phyloP scores from a whole-genome alignment of 2,113 vertebrate species.

The Notechis scutatus region DNA sequence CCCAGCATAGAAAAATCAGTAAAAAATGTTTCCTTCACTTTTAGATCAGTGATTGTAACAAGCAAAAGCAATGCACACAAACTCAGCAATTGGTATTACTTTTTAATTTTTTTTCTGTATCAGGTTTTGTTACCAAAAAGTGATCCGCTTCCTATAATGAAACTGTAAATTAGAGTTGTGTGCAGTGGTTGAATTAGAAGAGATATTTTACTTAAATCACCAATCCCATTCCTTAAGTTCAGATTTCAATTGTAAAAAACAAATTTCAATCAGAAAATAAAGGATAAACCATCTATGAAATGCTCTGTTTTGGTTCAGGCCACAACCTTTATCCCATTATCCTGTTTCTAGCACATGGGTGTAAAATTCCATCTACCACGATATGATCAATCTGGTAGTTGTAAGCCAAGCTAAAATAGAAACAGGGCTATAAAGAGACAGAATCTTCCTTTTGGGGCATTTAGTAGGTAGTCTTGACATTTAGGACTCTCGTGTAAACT shows the following conservation, averaged over 20 bases:
- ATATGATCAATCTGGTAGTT: neutral
- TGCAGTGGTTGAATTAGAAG: neutral
- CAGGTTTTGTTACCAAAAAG: neutral
- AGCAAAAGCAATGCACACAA: neutral
- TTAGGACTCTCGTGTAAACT: neutral
- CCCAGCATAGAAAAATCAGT: slow-evolving; percentile 11
- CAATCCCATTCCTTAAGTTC: neutral
- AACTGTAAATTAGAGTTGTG: neutral
- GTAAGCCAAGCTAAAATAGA: neutral
- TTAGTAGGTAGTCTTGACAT: neutral
- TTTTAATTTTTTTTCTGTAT: neutral
- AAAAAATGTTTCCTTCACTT: neutral
- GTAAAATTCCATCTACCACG: neutral
- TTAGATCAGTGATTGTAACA: neutral
- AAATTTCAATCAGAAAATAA: neutral
- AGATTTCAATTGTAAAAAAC: neutral
- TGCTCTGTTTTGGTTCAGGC: neutral
- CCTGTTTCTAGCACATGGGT: neutral
- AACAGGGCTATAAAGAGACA: neutral
- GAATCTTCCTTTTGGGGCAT: neutral
- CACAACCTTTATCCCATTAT: neutral
- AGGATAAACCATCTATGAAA: neutral
- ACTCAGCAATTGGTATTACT: neutral
- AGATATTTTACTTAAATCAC: neutral
- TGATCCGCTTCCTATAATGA: neutral